These are phyloP conservation scores for Beris morrisii DNA, from an alignment of 2,888 invertebrate species.

Conservation along the genomic window DNA sequence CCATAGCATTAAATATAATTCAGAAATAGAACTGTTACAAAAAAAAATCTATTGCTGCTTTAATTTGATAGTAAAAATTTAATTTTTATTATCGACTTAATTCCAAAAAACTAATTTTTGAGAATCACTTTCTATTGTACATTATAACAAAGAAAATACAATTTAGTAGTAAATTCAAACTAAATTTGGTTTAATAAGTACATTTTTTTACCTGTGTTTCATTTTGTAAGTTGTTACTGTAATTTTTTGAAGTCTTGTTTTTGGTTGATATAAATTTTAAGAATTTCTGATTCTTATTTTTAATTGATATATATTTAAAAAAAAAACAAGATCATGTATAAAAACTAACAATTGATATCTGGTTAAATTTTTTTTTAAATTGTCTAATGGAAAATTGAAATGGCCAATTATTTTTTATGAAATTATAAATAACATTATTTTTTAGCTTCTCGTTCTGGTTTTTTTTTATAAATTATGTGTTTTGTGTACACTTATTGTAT, in stretches of 20 bases:
- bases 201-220: no score
- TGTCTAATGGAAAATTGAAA: constrained; percentile 9
- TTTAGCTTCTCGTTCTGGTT: background rate
- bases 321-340: constrained; percentile 22
- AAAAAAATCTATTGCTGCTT: no score
- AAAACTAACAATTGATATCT: constrained; percentile 7
- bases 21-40: no score
- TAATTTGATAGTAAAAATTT: no score
- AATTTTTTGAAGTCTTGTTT: background rate
- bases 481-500: constrained; percentile 25
- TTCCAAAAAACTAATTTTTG: no score
- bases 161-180: no score
- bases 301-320: background rate
- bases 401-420: constrained; percentile 1
- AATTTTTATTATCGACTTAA: no score
- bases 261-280: background rate
- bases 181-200: no score
- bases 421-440: constrained; percentile 10
- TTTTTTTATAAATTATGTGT: constrained; percentile 16
- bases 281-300: background rate
- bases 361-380: constrained; percentile 5
- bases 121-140: no score
- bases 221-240: background rate
- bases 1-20: no score
- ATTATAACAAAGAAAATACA: no score